Conservation (phyloP, 2,797 vertebrate genomes). For the Halcyon leucocephala region DNA sequence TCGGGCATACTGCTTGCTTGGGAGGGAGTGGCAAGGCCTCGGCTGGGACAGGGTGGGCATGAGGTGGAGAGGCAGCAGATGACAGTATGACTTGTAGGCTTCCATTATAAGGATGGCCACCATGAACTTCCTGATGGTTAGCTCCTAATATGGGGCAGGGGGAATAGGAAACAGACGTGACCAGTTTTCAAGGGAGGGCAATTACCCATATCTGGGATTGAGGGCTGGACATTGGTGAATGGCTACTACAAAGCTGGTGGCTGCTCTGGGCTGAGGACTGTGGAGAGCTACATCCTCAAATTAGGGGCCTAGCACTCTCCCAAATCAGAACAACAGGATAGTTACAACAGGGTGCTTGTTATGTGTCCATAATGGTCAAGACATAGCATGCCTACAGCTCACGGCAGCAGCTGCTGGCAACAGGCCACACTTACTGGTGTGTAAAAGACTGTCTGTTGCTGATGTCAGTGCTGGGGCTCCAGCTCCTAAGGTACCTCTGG, state of each 20-base stretch:
- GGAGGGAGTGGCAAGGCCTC: neutral
- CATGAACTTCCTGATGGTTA: neutral
- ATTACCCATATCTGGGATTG: neutral
- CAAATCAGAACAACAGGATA: neutral
- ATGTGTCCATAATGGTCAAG: rapidly evolving
- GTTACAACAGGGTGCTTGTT: neutral
- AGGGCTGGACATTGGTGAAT: neutral
- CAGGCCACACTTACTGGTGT: neutral
- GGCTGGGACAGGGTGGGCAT: rapidly evolving
- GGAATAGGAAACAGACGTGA: neutral
- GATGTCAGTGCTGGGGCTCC: neutral
- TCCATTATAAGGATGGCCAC: neutral
- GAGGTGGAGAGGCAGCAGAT: neutral
- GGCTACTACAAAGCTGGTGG: neutral
- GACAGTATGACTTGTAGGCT: neutral
- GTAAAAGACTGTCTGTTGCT: neutral
- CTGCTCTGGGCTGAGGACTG: neutral
- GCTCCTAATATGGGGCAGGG: neutral
- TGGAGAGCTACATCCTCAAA: neutral
- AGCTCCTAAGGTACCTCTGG: neutral
- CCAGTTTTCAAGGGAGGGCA: neutral
- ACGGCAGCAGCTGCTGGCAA: neutral
- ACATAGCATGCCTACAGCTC: neutral
- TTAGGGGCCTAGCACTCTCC: neutral
- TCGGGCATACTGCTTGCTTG: rapidly evolving